A percentile compares a stretch with the other conserved stretches of the same genome.
Conservation (phyloP, 2,113 vertebrate species). For the Chaetodon auriga region DNA sequence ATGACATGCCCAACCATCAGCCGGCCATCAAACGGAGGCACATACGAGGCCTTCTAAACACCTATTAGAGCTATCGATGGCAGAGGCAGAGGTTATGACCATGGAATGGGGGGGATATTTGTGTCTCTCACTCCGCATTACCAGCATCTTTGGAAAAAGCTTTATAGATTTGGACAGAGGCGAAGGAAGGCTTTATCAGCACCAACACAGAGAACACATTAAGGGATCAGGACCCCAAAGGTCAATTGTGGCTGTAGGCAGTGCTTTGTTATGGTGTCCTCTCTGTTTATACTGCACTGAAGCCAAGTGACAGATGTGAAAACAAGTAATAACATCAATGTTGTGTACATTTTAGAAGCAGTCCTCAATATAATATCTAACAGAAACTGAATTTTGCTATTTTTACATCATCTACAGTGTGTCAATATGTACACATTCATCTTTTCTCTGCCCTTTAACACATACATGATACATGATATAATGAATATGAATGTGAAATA, state of each 20-base stretch:
- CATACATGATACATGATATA: not conserved
- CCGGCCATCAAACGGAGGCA: slow-evolving; percentile 49
- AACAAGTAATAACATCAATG: slow-evolving; percentile 47
- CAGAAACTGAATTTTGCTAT: not conserved
- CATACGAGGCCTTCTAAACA: slow-evolving; percentile 61
- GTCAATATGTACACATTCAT: not conserved
- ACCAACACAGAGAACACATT: slow-evolving; percentile 78
- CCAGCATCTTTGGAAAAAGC: slow-evolving; percentile 63
- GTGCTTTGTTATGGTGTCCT: slow-evolving; percentile 66
- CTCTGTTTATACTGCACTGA: slow-evolving; percentile 57
- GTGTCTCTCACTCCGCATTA: slow-evolving; percentile 67
- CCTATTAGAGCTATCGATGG: slow-evolving; percentile 67
- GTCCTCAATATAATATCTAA: not conserved
- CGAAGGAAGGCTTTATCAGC: slow-evolving; percentile 75
- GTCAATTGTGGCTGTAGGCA: slow-evolving; percentile 79
- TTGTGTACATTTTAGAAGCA: slow-evolving; percentile 20
- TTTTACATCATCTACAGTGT: not conserved
- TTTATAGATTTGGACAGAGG: slow-evolving; percentile 77
- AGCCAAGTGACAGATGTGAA: slow-evolving; percentile 60
- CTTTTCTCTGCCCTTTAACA: not conserved
- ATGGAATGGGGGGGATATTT: slow-evolving; percentile 63
- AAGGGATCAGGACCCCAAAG: slow-evolving; percentile 80
- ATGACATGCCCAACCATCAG: slow-evolving; percentile 41
- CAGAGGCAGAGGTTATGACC: slow-evolving; percentile 67
- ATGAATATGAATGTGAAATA: not conserved